Percentiles rank a stretch among this genome's conserved stretches.
These are phyloP conservation scores for Lasioglossum morio DNA, from an alignment of 2,888 invertebrate species.

Conservation along the genomic window DNA sequence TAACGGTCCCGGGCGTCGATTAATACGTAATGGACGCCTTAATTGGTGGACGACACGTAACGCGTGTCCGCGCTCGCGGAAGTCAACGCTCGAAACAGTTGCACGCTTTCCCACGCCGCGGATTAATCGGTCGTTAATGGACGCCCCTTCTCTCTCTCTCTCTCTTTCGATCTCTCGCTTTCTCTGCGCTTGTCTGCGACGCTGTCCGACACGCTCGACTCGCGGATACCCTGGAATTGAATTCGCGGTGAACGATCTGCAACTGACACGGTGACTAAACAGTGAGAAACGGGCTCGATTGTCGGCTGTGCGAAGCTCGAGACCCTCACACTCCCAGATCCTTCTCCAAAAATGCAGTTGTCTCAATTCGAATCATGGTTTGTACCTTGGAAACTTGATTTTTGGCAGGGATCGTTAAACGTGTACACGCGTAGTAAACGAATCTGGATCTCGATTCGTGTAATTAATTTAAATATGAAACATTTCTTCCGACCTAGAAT, in stretches of 20 bases:
- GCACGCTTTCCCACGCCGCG: slow-evolving; percentile 61
- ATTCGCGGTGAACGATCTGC: background rate
- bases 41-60: slow-evolving; percentile 67
- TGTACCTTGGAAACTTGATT: background rate
- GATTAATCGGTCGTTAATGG: slow-evolving; percentile 37
- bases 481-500: too few species aligned
- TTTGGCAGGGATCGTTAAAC: background rate
- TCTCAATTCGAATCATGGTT: background rate
- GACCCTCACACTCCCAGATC: background rate
- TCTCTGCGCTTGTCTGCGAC: background rate
- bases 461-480: too few species aligned
- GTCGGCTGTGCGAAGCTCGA: background rate
- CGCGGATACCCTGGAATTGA: slow-evolving; percentile 5
- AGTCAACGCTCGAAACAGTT: slow-evolving; percentile 25
- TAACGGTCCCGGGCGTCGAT: slow-evolving; percentile 67
- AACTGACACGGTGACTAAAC: slow-evolving; percentile 11
- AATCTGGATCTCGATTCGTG: too few species aligned
- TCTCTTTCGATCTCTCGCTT: background rate
- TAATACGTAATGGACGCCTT: slow-evolving; percentile 72
- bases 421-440: too few species aligned
- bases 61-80: slow-evolving; percentile 52
- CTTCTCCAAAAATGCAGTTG: background rate
- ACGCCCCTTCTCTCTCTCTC: background rate
- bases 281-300: background rate
- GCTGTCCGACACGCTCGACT: slow-evolving; percentile 15